Conservation (phyloP, 2,113 vertebrate genomes). For the Bungarus multicinctus region DNA sequence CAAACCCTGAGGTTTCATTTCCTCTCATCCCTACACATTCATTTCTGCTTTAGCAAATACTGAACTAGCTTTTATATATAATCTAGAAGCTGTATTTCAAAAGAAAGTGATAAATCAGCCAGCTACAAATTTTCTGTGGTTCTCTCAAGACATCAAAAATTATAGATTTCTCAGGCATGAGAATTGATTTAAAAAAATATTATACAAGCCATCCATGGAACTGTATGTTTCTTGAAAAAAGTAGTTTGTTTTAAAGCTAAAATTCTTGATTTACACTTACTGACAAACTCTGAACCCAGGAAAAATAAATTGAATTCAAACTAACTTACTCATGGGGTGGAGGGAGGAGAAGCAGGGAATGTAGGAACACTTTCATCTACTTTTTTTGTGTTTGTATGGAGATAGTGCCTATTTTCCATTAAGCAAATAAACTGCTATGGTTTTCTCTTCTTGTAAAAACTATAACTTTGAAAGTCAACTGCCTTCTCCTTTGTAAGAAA, state of each 20-base stretch:
- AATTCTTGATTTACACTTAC: neutral
- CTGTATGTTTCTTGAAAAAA: neutral
- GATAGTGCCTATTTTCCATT: neutral
- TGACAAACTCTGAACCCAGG: neutral
- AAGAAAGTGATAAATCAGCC: neutral
- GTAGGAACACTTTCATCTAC: neutral
- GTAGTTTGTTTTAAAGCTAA: neutral
- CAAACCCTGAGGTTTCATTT: neutral
- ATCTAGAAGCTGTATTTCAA: neutral
- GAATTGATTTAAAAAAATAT: neutral
- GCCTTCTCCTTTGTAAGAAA: neutral
- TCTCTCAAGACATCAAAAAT: neutral
- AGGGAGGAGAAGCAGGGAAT: neutral
- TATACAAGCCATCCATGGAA: neutral
- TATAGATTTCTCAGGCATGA: neutral
- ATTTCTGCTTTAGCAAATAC: neutral
- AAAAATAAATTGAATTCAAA: neutral
- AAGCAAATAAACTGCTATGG: neutral
- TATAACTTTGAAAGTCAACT: neutral
- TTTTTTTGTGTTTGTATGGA: neutral
- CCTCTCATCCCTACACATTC: neutral
- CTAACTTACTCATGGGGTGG: neutral
- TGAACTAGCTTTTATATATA: neutral
- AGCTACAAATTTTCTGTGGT: neutral
- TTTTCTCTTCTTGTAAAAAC: neutral